Evolutionary conservation across 2,888 invertebrate genomes (phyloP).

Genomic region (Leptopterna dolabrata): DNA sequence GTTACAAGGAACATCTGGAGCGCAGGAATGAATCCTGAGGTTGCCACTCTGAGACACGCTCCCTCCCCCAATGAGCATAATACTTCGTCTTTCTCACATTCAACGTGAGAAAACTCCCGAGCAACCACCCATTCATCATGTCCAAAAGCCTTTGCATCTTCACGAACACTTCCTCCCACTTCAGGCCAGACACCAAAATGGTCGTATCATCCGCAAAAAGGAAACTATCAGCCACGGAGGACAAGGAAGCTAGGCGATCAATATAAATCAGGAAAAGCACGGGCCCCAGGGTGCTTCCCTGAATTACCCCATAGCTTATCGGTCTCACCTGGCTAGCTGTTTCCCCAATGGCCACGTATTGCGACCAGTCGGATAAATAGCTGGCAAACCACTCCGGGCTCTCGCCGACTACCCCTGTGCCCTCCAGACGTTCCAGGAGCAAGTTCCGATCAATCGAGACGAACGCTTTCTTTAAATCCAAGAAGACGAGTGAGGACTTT

Average conservation of each 20-base stretch:
- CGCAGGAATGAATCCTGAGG: background rate
- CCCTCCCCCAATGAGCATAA: background rate
- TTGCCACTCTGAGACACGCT: background rate
- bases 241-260: background rate
- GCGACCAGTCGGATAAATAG: background rate
- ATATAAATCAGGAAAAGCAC: constrained; percentile 13
- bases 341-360: background rate
- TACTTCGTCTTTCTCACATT: background rate
- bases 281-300: constrained; percentile 9
- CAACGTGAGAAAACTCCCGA: background rate
- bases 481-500: background rate
- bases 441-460: background rate
- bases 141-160: background rate
- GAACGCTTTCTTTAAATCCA: background rate
- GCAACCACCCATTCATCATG: background rate
- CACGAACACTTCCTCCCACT: background rate
- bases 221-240: background rate
- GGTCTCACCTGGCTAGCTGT: background rate
- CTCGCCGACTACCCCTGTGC: background rate
- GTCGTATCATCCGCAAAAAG: constrained; percentile 12
- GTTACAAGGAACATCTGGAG: background rate
- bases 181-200: background rate
- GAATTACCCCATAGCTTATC: background rate
- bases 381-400: constrained; percentile 15
- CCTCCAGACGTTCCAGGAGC: background rate